A percentile compares a stretch with the other conserved stretches of the same genome.
These are phyloP conservation scores for Tamandua tetradactyla DNA, from an alignment of 2,797 vertebrate genomes.

Conservation along the genomic window DNA sequence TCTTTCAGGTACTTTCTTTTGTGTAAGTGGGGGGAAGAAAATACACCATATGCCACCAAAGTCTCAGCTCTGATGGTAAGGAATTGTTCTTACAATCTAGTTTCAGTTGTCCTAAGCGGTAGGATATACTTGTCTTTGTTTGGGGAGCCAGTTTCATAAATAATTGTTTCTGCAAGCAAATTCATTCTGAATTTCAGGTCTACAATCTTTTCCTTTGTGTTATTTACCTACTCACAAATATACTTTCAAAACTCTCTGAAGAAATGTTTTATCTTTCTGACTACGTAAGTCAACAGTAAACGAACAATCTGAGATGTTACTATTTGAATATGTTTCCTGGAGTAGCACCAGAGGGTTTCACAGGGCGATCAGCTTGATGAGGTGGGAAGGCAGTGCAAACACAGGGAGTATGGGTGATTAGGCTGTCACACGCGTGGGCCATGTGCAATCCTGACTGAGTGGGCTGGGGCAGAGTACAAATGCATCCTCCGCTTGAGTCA, in stretches of 20 bases:
- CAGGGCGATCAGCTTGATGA: background rate
- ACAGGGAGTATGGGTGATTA: background rate
- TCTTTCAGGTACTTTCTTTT: background rate
- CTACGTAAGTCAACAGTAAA: background rate
- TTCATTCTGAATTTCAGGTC: background rate
- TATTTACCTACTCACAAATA: background rate
- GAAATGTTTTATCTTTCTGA: background rate
- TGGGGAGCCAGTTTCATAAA: background rate
- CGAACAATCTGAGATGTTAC: background rate
- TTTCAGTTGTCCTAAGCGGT: constrained; percentile 32
- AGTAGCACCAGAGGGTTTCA: background rate
- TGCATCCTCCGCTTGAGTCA: background rate
- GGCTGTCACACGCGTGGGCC: background rate
- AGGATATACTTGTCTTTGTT: constrained; percentile 17
- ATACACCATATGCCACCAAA: background rate
- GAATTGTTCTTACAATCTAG: constrained; percentile 1
- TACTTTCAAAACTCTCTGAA: constrained; percentile 1
- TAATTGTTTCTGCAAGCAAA: constrained; percentile 18
- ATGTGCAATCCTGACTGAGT: fast-evolving
- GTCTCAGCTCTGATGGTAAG: background rate
- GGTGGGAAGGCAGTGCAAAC: background rate
- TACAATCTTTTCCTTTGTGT: background rate
- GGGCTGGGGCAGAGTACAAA: no score
- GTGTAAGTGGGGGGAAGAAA: background rate
- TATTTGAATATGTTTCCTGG: background rate